Evolutionary conservation across 2,113 vertebrate genomes (phyloP).

Genomic region (Oxygymnocypris stewartii): DNA sequence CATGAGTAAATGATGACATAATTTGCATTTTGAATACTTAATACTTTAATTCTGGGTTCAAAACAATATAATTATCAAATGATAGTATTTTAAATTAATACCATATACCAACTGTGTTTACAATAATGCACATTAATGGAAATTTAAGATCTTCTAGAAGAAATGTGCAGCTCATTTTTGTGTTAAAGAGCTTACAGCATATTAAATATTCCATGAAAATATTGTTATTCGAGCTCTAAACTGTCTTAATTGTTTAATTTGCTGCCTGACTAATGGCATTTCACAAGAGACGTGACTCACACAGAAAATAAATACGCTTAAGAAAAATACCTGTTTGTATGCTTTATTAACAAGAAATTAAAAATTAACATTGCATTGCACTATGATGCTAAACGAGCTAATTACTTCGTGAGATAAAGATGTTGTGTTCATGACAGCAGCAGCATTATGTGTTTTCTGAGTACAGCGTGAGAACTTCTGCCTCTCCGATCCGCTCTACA

Average conservation of each 20-base stretch:
- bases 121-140: not conserved
- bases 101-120: not conserved
- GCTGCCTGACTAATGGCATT: not conserved
- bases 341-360: constrained; percentile 3
- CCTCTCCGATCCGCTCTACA: constrained; percentile 18
- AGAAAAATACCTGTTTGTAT: not conserved
- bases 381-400: not conserved
- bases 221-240: not conserved
- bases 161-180: not conserved
- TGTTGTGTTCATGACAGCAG: not conserved
- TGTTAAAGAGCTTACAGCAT: not conserved
- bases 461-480: constrained; percentile 32
- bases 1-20: not conserved
- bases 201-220: not conserved
- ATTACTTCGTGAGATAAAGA: too few species aligned
- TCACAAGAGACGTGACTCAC: not conserved
- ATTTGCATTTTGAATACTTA: not conserved
- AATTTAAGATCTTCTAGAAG: not conserved
- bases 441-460: not conserved
- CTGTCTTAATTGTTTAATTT: not conserved
- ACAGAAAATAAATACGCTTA: not conserved
- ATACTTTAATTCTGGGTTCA: not conserved
- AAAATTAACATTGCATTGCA: not conserved
- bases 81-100: not conserved
- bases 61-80: not conserved